Base-by-base conservation (phyloP, 2,888 invertebrate species). In the Zelleria hepariella region DNA sequence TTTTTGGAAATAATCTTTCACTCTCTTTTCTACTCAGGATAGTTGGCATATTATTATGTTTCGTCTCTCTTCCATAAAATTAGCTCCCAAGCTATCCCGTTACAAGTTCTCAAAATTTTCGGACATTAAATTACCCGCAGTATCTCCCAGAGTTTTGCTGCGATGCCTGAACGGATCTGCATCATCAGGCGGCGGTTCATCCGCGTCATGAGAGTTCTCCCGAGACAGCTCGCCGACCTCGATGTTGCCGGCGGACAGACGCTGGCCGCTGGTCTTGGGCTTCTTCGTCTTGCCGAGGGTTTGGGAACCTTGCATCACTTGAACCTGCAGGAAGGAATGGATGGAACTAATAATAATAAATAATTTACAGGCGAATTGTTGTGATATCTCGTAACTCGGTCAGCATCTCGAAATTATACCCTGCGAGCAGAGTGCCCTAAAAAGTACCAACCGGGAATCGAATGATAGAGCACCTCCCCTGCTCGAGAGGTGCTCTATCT, bases 131-230 rank as follows among this genome's bases (percentile, higher is more conserved):
- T 70, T 53, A 94, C 95, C 95, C 71, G 92, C 91, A 60, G 93
- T 91, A 80, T 97, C 97, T 67, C 96, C 95, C 66, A 97, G 92
- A n/a, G 96, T 97, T 89, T 95, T 96, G 89, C 97, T 97, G 71
- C 97, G 92, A 67, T 93, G 92, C 70, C 96, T 91, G 83, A 96
- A 96, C 57, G 77, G 90, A 57, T 85, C 86, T 6, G 80, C 81
- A 0, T 74, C 71, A 2, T 77, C 80, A 58, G 72, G 78, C 0
- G 86, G 84, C 2, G 80, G 81, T 32, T 86, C 80, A 58, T 94
- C 94, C 15, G 91, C 91, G 64, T 95, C 95, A 77, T 95, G 93
- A 0, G 89, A 89, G 66, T 89, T 89, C 78, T 93, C 92, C 68
- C 94, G 91, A 62, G 94, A 93, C 71, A 94, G 82, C 74, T 94